A percentile compares a stretch with the other conserved stretches of the same genome.
phyloP scores from a whole-genome alignment of 2,888 invertebrate species.

The Myopa testacea region DNA sequence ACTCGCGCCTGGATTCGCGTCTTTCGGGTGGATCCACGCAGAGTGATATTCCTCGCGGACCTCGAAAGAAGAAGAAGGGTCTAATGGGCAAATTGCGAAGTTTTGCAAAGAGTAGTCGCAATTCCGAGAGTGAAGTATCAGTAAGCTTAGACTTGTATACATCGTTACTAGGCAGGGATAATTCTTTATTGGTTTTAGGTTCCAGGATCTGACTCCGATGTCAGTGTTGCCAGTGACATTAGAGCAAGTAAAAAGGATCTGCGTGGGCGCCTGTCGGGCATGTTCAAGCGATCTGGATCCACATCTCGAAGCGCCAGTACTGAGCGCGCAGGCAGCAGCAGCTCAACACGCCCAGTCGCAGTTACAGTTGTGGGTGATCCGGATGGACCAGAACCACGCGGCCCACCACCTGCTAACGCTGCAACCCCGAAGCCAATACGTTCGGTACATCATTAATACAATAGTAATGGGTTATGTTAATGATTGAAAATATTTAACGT shows the following conservation, averaged over 20 bases:
- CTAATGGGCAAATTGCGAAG: slow-evolving; percentile 87
- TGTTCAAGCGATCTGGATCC: slow-evolving; percentile 80
- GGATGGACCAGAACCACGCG: slow-evolving; percentile 63
- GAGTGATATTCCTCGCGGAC: slow-evolving; percentile 79
- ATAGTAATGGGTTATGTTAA: neutral
- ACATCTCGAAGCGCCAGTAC: slow-evolving; percentile 76
- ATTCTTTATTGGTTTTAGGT: slow-evolving; percentile 54
- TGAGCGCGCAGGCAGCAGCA: slow-evolving; percentile 59
- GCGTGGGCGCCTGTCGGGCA: slow-evolving; percentile 83
- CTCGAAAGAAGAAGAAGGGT: slow-evolving; percentile 81
- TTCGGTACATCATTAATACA: slow-evolving; percentile 53
- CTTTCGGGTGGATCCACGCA: slow-evolving; percentile 87
- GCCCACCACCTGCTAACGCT: slow-evolving; percentile 64
- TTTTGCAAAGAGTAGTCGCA: slow-evolving; percentile 81
- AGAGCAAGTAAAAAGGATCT: slow-evolving; percentile 79
- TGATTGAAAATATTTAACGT: neutral
- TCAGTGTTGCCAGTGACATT: slow-evolving; percentile 74
- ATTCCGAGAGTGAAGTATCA: slow-evolving; percentile 68
- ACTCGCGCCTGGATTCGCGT: slow-evolving; percentile 77
- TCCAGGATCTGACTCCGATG: slow-evolving; percentile 80
- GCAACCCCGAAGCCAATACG: slow-evolving; percentile 65
- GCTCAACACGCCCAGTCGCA: slow-evolving; percentile 69
- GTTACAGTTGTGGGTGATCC: slow-evolving; percentile 65
- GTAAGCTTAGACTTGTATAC: slow-evolving; percentile 50
- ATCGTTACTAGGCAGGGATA: neutral